Evolutionary conservation across 1,140 invertebrate genomes (phyloP).

Genomic region (Coenobita brevimanus): DNA sequence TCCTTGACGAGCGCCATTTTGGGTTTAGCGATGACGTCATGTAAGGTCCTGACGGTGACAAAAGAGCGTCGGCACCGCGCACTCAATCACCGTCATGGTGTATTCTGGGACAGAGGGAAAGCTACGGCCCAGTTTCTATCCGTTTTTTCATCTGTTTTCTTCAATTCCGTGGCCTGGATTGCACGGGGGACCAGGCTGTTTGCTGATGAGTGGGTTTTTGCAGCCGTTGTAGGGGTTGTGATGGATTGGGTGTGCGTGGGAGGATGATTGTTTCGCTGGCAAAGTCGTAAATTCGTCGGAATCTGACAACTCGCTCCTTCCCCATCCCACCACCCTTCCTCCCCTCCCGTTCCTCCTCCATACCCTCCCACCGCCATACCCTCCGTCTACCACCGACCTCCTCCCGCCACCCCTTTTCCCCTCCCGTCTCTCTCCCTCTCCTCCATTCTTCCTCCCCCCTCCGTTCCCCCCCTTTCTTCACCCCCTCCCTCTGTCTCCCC

Average conservation of each 20-base stretch:
- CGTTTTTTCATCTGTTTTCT: slow-evolving; percentile 35
- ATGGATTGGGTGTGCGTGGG: background rate
- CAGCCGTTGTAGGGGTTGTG: background rate
- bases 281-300: slow-evolving; percentile 62
- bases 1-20: slow-evolving; percentile 65
- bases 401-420: background rate
- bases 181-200: slow-evolving; percentile 2
- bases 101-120: slow-evolving; percentile 56
- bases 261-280: background rate
- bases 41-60: slow-evolving; percentile 62
- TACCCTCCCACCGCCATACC: background rate
- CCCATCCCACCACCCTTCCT: background rate
- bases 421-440: background rate
- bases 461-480: slow-evolving; percentile 13
- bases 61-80: slow-evolving; percentile 56
- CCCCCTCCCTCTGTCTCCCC: slow-evolving; percentile 19
- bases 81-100: slow-evolving; percentile 55
- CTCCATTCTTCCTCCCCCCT: slow-evolving; percentile 8
- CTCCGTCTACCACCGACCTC: background rate
- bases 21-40: slow-evolving; percentile 51
- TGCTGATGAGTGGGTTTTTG: background rate
- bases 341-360: background rate
- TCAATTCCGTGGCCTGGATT: background rate
- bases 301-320: slow-evolving; percentile 57
- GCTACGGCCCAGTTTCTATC: slow-evolving; percentile 4